Evolutionary conservation across 2,797 vertebrate species (phyloP).

Genomic region (Chelon auratus): DNA sequence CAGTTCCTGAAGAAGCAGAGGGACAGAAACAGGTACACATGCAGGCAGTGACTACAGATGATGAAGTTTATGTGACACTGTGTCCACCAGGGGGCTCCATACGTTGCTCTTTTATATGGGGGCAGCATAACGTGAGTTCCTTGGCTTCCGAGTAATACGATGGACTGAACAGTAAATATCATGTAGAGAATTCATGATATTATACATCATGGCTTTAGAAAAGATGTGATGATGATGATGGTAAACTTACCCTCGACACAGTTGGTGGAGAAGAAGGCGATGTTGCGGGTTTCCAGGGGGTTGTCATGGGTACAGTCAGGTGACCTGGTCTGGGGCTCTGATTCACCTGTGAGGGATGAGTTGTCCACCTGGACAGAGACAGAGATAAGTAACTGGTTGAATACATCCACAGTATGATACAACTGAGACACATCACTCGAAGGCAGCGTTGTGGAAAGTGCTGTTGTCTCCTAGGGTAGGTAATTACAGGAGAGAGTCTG

Average conservation of each 20-base stretch:
- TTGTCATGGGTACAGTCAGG: slow-evolving; percentile 95
- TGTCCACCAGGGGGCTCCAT: slow-evolving; percentile 56
- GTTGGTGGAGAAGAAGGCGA: slow-evolving; percentile 95
- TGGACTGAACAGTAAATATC: neutral
- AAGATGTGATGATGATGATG: slow-evolving; percentile 12
- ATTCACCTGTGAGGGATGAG: slow-evolving; percentile 93
- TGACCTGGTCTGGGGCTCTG: slow-evolving; percentile 93
- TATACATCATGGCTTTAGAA: neutral
- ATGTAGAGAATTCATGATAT: neutral
- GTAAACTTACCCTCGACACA: slow-evolving; percentile 89
- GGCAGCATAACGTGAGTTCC: neutral
- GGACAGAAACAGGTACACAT: neutral
- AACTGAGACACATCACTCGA: neutral
- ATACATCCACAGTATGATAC: neutral
- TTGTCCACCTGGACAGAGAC: slow-evolving; percentile 89
- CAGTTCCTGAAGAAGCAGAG: slow-evolving; percentile 84
- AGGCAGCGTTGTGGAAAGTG: neutral
- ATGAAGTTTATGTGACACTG: neutral
- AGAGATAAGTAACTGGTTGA: neutral
- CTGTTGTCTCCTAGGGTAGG: neutral
- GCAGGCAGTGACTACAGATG: neutral
- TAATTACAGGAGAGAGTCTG: neutral
- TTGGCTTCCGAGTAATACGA: neutral
- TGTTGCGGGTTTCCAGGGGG: slow-evolving; percentile 93
- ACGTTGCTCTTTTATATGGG: neutral